Evolutionary conservation across 2,888 invertebrate species (phyloP), one percentile per base, ranked within the genome.

Genomic region (Pseudeuparius sepicola): DNA sequence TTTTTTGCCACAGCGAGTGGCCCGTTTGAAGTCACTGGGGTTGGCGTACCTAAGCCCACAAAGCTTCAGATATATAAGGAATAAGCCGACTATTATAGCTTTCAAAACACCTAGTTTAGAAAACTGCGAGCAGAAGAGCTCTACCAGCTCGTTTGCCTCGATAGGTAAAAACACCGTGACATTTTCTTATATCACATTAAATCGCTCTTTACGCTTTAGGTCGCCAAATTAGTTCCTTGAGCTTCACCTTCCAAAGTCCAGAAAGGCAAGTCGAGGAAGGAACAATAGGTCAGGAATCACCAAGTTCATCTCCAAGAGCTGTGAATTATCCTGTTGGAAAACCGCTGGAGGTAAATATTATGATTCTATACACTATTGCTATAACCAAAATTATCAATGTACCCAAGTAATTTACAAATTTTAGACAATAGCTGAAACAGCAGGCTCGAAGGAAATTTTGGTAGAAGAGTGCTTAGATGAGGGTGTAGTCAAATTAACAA

Each of bases 1-100:
- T n/a, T n/a, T n/a, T n/a, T n/a, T n/a, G n/a, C n/a, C n/a, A n/a
- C n/a, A n/a, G n/a, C n/a, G n/a, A n/a, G n/a, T n/a, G n/a, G 78
- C 78, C 0, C 66, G 75, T 13, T 57, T 75, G 24, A 73, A 75
- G 50, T 73, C 75, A 4, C 60, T 75, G n/a, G 77, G 77, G 2
- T 53, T 75, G 44, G 78, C 78, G 2, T 79, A 82, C 57, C 60
- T 78, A 27, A 78, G 78, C 51, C 84, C 84, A 1, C 84, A 86
- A 53, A 84, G 85, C 55, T 88, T 88, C 62, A 71, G 87, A n/a
- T 89, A 88, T 56, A 86, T 89, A 86, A 64, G 89, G 26, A 79
- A 78, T 46, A 89, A 89, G 51, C 90, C 90, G 0, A 84, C 86
- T 0, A 85, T 89, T 43, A 85, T 89, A 30, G 84, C 86, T 1